A percentile compares a stretch with the other conserved stretches of the same genome.
Evolutionary conservation across 1,140 invertebrate genomes (phyloP).

Genomic region (Stenopsyche tienmushanensis): DNA sequence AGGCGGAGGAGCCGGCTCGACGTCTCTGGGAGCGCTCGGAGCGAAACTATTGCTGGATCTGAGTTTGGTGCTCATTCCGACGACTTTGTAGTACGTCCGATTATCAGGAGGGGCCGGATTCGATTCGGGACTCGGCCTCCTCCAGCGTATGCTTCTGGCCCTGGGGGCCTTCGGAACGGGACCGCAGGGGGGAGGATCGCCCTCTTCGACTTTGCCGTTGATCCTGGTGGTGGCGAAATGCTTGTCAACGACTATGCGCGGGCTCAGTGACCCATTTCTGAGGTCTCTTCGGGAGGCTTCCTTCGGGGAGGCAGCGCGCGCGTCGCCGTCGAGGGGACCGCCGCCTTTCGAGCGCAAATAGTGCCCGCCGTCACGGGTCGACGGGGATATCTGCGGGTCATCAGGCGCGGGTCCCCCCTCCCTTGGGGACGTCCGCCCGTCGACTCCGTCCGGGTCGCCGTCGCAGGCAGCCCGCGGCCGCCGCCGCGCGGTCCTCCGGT

Average conservation of each 20-base stretch:
- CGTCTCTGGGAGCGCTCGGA: slow-evolving; percentile 44
- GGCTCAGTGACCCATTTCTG: slow-evolving; percentile 33
- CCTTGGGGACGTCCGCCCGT: slow-evolving; percentile 11
- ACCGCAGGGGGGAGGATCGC: neutral
- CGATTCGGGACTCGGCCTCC: slow-evolving; percentile 58
- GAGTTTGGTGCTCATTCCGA: slow-evolving; percentile 68
- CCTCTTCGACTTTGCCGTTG: slow-evolving; percentile 29
- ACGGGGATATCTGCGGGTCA: slow-evolving; percentile 38
- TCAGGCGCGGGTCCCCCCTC: neutral
- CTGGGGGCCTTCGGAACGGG: slow-evolving; percentile 36
- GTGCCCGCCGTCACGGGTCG: slow-evolving; percentile 40
- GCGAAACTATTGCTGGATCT: slow-evolving; percentile 60
- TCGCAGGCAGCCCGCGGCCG: slow-evolving; percentile 44
- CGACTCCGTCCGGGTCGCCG: slow-evolving; percentile 45
- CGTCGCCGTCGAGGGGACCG: slow-evolving; percentile 38
- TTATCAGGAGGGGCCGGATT: slow-evolving; percentile 62
- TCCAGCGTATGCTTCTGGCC: slow-evolving; percentile 46
- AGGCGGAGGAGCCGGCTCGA: slow-evolving; percentile 35
- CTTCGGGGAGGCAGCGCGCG: slow-evolving; percentile 26
- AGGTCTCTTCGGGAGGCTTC: slow-evolving; percentile 5
- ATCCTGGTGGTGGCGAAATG: slow-evolving; percentile 15
- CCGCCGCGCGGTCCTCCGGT: slow-evolving; percentile 8
- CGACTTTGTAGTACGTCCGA: slow-evolving; percentile 72
- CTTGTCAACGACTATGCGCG: slow-evolving; percentile 9
- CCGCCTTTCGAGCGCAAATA: slow-evolving; percentile 43